phyloP scores from a whole-genome alignment of 2,113 vertebrate species.

The Amphiprion ocellaris region DNA sequence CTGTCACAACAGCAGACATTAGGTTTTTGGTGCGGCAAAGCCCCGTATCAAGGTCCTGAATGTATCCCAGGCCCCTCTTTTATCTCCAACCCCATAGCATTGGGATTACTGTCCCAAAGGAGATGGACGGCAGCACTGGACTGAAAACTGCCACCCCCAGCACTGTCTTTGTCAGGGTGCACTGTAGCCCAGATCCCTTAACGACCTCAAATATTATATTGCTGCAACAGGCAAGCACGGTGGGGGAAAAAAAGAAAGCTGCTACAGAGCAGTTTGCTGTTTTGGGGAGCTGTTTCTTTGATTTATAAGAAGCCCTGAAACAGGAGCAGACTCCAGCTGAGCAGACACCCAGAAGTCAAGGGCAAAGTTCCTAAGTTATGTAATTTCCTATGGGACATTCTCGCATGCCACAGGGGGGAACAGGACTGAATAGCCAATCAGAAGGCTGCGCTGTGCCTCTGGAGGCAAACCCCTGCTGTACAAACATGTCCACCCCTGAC shows the following conservation, averaged over 20 bases:
- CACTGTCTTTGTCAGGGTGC: conserved; percentile 73
- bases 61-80: conserved; percentile 74
- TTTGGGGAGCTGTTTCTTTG: conserved; percentile 17
- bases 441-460: conserved; percentile 36
- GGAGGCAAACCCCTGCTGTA: conserved; percentile 66
- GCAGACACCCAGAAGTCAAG: conserved; percentile 50
- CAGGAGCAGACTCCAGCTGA: conserved; percentile 54
- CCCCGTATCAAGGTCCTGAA: conserved; percentile 72
- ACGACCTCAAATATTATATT: conserved; percentile 39
- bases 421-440: conserved; percentile 49
- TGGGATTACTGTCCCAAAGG: conserved; percentile 76
- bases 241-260: neutral
- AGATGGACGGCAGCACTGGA: conserved; percentile 47
- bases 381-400: conserved; percentile 67
- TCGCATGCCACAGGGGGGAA: conserved; percentile 44
- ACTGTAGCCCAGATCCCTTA: conserved; percentile 31
- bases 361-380: conserved; percentile 65
- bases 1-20: conserved; percentile 68
- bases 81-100: conserved; percentile 66
- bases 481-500: conserved; percentile 63
- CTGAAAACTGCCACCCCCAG: conserved; percentile 73
- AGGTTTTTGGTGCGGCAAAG: conserved; percentile 68
- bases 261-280: neutral
- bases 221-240: conserved; percentile 18
- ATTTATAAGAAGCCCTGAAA: conserved; percentile 43